Evolutionary conservation across 2,888 invertebrate species (phyloP).

Genomic region (Cheilosia variabilis): DNA sequence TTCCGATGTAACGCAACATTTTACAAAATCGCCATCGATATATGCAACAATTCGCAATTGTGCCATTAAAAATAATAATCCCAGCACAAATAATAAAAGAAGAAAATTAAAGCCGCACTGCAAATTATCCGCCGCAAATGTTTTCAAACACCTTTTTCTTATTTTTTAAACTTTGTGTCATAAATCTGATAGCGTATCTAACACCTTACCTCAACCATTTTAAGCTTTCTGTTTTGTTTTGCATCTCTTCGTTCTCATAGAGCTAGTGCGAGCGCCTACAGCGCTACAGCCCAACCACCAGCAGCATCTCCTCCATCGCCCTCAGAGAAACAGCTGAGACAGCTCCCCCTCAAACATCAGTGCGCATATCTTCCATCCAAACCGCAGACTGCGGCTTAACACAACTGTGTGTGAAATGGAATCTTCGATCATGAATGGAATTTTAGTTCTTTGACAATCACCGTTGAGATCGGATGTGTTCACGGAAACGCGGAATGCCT

Average conservation of each 20-base stretch:
- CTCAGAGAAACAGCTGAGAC: slow-evolving; percentile 62
- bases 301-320: slow-evolving; percentile 43
- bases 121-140: slow-evolving; percentile 12
- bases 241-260: slow-evolving; percentile 46
- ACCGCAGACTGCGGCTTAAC: slow-evolving; percentile 11
- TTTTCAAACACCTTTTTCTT: not conserved
- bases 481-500: slow-evolving; percentile 68
- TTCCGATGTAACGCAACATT: slow-evolving; percentile 4
- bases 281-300: not conserved
- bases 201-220: slow-evolving; percentile 43
- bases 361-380: slow-evolving; percentile 53
- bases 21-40: not conserved
- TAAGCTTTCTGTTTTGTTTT: slow-evolving; percentile 58
- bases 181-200: slow-evolving; percentile 69
- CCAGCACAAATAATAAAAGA: not conserved
- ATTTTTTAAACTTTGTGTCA: slow-evolving; percentile 44
- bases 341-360: slow-evolving; percentile 26
- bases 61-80: slow-evolving; percentile 11
- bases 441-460: slow-evolving; percentile 81
- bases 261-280: slow-evolving; percentile 13
- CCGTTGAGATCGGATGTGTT: slow-evolving; percentile 80
- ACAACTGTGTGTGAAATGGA: slow-evolving; percentile 61
- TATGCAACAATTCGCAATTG: not conserved
- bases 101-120: slow-evolving; percentile 2
- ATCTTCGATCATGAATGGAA: slow-evolving; percentile 78